These are phyloP conservation scores for Germaria angustata DNA, from an alignment of 2,888 invertebrate genomes.

Conservation along the genomic window DNA sequence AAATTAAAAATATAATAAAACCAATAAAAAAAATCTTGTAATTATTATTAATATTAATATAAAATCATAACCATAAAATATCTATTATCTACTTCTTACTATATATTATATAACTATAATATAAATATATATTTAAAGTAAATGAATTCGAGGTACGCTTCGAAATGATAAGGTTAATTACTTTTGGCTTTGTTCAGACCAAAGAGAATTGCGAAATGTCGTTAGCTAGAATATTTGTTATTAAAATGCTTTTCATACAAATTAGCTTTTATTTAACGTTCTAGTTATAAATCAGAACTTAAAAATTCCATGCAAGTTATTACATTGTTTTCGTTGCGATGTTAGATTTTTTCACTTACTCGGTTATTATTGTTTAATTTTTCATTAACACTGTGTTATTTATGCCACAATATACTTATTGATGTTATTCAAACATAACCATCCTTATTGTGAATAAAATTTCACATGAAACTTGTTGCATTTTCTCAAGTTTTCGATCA, in stretches of 20 bases:
- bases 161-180: neutral
- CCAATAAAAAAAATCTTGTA: constrained; percentile 51
- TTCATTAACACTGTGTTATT: too few relatives aligned
- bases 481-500: too few relatives aligned
- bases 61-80: constrained; percentile 24
- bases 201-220: neutral
- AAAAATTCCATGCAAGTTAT: neutral
- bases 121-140: constrained; percentile 34
- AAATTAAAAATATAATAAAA: constrained; percentile 51
- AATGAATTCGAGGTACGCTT: neutral
- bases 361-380: too few relatives aligned
- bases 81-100: constrained; percentile 45
- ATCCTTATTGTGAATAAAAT: too few relatives aligned
- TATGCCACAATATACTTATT: too few relatives aligned
- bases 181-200: neutral
- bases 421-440: too few relatives aligned
- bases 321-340: too few relatives aligned
- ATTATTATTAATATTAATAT: constrained; percentile 56
- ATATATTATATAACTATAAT: constrained; percentile 37
- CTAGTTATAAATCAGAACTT: neutral
- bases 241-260: too few relatives aligned
- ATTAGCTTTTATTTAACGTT: neutral
- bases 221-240: too few relatives aligned
- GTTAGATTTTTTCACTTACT: too few relatives aligned
- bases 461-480: too few relatives aligned